Percentiles rank a stretch among this genome's conserved stretches.
phyloP scores from a whole-genome alignment of 2,888 invertebrate genomes.

The Agrypnus murinus region DNA sequence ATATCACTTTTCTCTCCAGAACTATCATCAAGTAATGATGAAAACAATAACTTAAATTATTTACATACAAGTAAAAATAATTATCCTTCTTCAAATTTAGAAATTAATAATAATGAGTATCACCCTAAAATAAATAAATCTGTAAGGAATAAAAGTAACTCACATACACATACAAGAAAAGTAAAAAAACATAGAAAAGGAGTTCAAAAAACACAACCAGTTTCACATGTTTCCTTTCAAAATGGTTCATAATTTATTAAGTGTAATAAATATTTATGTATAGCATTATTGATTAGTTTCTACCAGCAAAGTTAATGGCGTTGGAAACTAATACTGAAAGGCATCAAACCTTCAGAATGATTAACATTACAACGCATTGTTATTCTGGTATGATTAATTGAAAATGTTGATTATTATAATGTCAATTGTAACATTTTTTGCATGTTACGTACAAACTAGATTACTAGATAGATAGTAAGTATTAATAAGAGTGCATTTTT shows the following conservation, averaged over 20 bases:
- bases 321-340: no score
- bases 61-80: constrained; percentile 28
- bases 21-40: constrained; percentile 39
- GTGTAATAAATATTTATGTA: constrained; percentile 7
- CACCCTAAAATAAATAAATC: constrained; percentile 7
- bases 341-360: no score
- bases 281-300: background rate
- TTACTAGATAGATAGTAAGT: background rate
- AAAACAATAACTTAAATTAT: constrained; percentile 50
- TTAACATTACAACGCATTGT: no score
- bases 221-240: background rate
- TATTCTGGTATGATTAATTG: no score
- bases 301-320: no score
- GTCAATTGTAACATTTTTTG: constrained; percentile 27
- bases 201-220: background rate
- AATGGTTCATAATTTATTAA: constrained; percentile 1
- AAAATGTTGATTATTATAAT: no score
- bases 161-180: constrained; percentile 5
- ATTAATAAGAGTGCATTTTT: background rate
- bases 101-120: background rate
- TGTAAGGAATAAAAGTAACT: constrained; percentile 5
- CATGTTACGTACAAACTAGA: constrained; percentile 22
- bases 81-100: background rate
- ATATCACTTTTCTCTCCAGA: constrained; percentile 37
- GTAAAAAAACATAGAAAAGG: constrained; percentile 33